Evolutionary conservation across 1,140 invertebrate species (phyloP), one percentile per base, ranked within the genome.

Genomic region (Scaptodrosophila lebanonensis): DNA sequence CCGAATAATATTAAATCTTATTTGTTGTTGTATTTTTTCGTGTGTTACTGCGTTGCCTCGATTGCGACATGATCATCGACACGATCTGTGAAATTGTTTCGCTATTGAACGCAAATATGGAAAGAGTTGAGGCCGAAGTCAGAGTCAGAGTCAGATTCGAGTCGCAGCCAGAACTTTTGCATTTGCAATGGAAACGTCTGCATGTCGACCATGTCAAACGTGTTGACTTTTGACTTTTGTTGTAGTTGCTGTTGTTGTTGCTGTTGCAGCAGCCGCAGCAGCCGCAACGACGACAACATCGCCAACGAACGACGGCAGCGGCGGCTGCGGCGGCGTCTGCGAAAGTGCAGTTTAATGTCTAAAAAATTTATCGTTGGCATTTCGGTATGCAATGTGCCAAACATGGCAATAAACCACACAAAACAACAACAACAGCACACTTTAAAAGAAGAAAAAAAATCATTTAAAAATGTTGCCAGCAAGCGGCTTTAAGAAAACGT

Each of bases 281-380:
- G 15, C 5, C 15, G 35, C 13, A 27, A 47, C 42, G 27, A 29
- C 33, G 20, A 38, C 22, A 30, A 47, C 8, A 56, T 27, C 40
- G 27, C 30, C 43, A 29, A 9, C 57, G n/a, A 43, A 30, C 45
- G n/a, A 17, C 33, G 40, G 22, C 51, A 47, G 25, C 40, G 12
- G 16, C 33, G 35, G 32, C 56, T 64, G 30, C 43, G 59, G 42
- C 42, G 45, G 49, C 68, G 62, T 62, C 68, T 63, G 69, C 64
- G 64, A 79, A 82, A 79, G 75, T 79, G 75, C 75, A 82, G 65
- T 79, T 79, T 79, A 79, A 79, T 79, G 75, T 79, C 75, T 79
- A 69, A 82, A 82, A 69, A 75, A 79, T 79, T 79, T 79, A 79
- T 79, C 75, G 75, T 57, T 79, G 75, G 66, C 76, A 64, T 66